These are phyloP conservation scores for Papilio helenus DNA, from an alignment of 1,140 invertebrate genomes.

Conservation along the genomic window DNA sequence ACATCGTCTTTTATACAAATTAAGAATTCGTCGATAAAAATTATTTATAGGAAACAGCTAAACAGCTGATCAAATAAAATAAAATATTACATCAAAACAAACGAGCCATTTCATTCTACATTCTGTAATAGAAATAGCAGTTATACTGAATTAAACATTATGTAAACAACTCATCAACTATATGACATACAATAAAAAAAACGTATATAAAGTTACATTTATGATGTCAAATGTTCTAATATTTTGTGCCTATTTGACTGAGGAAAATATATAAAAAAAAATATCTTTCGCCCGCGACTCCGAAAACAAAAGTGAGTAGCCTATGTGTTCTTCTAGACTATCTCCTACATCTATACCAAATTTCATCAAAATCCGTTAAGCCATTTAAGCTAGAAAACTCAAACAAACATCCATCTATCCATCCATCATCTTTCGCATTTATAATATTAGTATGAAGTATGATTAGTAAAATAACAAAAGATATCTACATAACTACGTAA, in stretches of 20 bases:
- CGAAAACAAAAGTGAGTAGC: too few relatives aligned
- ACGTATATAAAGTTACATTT: background rate
- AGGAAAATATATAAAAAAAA: background rate
- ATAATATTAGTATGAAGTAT: too few relatives aligned
- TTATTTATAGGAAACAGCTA: background rate
- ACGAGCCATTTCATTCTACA: background rate
- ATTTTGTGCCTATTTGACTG: background rate
- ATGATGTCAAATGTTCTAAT: background rate
- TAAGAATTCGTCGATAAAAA: background rate
- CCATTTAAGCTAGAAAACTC: too few relatives aligned
- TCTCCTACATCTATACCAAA: too few relatives aligned
- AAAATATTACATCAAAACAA: constrained; percentile 17
- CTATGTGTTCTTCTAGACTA: too few relatives aligned
- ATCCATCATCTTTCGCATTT: too few relatives aligned
- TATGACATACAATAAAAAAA: background rate
- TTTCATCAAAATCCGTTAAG: too few relatives aligned
- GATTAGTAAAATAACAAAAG: background rate
- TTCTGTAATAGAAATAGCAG: background rate
- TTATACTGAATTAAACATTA: background rate
- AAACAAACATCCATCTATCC: too few relatives aligned
- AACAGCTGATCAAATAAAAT: background rate
- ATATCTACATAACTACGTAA: background rate
- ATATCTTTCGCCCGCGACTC: too few relatives aligned
- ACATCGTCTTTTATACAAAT: background rate
- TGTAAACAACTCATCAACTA: background rate